These are phyloP conservation scores for Catostomus latipinnis DNA, from an alignment of 2,797 vertebrate genomes.

Conservation along the genomic window DNA sequence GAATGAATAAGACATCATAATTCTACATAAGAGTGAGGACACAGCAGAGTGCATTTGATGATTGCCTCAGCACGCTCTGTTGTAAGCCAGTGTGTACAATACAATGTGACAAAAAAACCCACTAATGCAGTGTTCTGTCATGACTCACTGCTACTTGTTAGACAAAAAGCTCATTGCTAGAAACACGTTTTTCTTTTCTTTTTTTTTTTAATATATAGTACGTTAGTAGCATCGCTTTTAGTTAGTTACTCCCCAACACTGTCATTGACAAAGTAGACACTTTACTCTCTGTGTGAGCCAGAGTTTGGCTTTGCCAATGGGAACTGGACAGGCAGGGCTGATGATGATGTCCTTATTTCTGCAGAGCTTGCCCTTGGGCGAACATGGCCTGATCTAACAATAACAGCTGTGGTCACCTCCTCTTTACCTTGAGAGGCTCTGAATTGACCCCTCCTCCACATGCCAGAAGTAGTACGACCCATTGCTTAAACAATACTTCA, in stretches of 20 bases:
- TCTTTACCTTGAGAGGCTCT: constrained; percentile 45
- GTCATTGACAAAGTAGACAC: background rate
- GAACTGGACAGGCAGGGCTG: constrained; percentile 24
- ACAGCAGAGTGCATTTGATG: no score
- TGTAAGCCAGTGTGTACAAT: no score
- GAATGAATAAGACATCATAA: no score
- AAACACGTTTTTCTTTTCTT: no score
- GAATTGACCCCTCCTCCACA: constrained; percentile 18
- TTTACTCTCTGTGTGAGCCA: background rate
- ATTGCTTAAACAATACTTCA: background rate
- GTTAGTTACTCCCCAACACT: background rate
- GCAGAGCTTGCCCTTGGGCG: constrained; percentile 9
- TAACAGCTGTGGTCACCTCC: constrained; percentile 73
- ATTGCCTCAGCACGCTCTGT: no score
- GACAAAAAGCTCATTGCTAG: no score
- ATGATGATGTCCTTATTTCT: constrained; percentile 66
- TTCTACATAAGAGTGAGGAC: no score
- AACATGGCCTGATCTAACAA: constrained; percentile 49
- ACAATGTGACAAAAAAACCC: no score
- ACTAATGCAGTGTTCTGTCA: no score
- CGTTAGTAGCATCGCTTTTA: background rate
- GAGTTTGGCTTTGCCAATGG: background rate
- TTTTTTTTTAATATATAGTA: no score
- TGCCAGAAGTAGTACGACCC: background rate
- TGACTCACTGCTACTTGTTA: no score